Base-by-base conservation (phyloP, 2,113 vertebrate species). In the Recurvirostra avosetta region DNA sequence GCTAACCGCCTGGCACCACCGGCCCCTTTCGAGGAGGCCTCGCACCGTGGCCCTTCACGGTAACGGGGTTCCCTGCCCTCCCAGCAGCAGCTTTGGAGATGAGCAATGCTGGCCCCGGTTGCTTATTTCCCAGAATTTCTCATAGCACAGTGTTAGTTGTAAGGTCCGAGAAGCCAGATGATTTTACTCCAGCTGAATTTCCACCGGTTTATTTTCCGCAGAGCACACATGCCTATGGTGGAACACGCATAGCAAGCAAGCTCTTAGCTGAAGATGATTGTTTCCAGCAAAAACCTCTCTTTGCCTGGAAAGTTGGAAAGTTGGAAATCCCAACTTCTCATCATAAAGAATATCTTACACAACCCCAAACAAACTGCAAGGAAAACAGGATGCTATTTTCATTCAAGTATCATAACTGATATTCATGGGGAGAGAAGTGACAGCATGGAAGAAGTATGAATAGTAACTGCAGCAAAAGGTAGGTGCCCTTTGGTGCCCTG, bases 11-110 rank as follows among this genome's bases (percentile, higher is more conserved):
- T 58, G 13, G 43, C 80, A n/a, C 26, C 3, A 3, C 70, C 47
- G 55, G 34, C n/a, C 23, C 55, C 30, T 73, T 56, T 50, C 58
- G 34, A 53, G 43, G 32, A 88, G 26, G 25, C 47, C 22, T 63
- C 3, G 4, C 36, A 21, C 11, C 16, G 10, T 0, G 1, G 49
- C 36, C 36, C 6, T 2, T 30, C 6, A 1, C 1, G 1, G 6
- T 2, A 49, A 11, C 0, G 14, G 15, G 27, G 9, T 9, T 43
- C 26, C 26, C 40, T 41, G 22, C 25, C 23, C 30, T 87, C 14
- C 40, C 50, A 47, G n/a, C 32, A 59, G 55, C 45, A 59, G 41
- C 43, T 83, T 2, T 59, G 55, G 22, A 74, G 41, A 20, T 8
- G 11, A 40, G 36, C 32, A 58, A 9, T 19, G 25, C 45, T 45